These are phyloP conservation scores for Trisateles emortualis DNA, from an alignment of 2,888 invertebrate genomes.

Conservation along the genomic window DNA sequence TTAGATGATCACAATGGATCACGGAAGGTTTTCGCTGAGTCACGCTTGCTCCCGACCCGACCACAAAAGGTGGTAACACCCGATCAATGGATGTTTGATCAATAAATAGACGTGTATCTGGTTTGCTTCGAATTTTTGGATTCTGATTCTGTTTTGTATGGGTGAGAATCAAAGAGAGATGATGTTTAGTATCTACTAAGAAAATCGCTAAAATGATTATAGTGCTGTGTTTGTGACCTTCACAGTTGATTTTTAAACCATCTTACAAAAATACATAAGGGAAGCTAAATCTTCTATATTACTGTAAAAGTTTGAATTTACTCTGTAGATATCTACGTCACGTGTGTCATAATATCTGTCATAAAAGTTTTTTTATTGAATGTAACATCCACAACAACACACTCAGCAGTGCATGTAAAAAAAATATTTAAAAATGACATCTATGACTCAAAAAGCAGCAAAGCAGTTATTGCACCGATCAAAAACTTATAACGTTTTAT, in stretches of 20 bases:
- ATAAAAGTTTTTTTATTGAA: too few species aligned
- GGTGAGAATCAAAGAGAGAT: slow-evolving; percentile 12
- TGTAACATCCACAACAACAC: too few species aligned
- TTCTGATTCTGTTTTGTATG: slow-evolving; percentile 43
- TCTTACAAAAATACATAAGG: too few species aligned
- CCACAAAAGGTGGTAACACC: slow-evolving; percentile 84
- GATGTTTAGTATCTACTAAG: not conserved
- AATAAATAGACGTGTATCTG: slow-evolving; percentile 77
- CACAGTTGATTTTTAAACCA: not conserved
- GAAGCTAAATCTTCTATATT: too few species aligned
- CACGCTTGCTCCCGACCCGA: slow-evolving; percentile 73
- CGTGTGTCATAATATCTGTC: too few species aligned
- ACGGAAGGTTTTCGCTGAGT: slow-evolving; percentile 71
- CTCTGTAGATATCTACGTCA: too few species aligned
- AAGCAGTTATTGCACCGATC: too few species aligned
- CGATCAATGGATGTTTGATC: slow-evolving; percentile 83
- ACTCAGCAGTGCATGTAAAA: too few species aligned
- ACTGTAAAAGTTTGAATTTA: too few species aligned
- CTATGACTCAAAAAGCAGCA: too few species aligned
- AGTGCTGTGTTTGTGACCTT: not conserved
- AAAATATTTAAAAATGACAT: too few species aligned
- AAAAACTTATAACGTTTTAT: too few species aligned
- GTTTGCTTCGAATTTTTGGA: slow-evolving; percentile 47
- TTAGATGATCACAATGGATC: slow-evolving; percentile 84
- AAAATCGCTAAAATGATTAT: not conserved